Evolutionary conservation across 2,113 vertebrate genomes (phyloP).

Genomic region (Eulemur rufifrons): DNA sequence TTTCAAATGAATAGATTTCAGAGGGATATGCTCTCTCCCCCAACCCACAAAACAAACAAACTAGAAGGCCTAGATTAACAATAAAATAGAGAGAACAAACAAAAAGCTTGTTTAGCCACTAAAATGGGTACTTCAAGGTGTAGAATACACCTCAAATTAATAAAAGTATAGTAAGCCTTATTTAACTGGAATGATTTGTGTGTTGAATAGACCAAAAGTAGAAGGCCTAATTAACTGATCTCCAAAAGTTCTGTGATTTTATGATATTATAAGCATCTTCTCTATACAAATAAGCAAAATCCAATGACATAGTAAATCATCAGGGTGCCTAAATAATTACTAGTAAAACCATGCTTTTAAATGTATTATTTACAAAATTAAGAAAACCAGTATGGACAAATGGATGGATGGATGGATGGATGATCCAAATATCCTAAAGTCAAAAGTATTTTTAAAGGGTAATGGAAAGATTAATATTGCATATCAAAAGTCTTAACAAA

Average conservation of each 20-base stretch:
- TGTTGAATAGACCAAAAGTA: too few species aligned
- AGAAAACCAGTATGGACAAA: not conserved
- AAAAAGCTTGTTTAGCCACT: not conserved
- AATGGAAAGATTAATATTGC: not conserved
- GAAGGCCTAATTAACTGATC: too few species aligned
- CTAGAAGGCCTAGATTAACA: not conserved
- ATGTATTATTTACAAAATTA: not conserved
- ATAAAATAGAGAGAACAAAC: not conserved
- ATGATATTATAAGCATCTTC: not conserved
- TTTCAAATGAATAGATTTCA: not conserved
- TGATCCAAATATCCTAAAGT: not conserved
- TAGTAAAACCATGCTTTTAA: not conserved
- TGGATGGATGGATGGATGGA: not conserved
- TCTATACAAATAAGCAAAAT: not conserved
- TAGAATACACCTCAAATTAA: too few species aligned
- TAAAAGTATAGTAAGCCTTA: too few species aligned
- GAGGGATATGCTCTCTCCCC: not conserved
- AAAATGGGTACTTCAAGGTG: too few species aligned
- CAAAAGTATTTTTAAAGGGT: too few species aligned
- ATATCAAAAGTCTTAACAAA: not conserved
- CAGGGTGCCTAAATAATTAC: not conserved
- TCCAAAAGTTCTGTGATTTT: not conserved
- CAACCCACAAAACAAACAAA: not conserved
- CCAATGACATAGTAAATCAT: not conserved
- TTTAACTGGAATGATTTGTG: too few species aligned